These are phyloP conservation scores for Rhagologus leucostigma DNA, from an alignment of 2,113 vertebrate genomes.

Conservation along the genomic window DNA sequence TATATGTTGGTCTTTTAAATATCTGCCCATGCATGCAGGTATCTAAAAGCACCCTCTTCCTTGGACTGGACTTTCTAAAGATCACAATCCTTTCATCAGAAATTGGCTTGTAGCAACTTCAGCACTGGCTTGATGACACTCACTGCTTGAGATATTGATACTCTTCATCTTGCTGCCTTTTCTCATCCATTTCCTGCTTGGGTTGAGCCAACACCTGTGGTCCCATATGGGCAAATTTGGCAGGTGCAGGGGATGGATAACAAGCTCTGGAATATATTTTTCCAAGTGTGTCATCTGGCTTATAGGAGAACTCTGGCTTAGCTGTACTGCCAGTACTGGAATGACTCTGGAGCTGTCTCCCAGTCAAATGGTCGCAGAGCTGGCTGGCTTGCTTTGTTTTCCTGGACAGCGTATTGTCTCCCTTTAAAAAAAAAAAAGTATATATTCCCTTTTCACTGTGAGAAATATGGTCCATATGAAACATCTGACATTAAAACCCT, in stretches of 20 bases:
- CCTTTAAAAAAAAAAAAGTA: background rate
- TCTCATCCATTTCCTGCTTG: background rate
- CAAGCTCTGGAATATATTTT: conserved; percentile 50
- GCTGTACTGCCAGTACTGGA: conserved; percentile 63
- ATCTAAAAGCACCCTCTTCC: background rate
- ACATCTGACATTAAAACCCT: background rate
- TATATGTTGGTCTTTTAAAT: background rate
- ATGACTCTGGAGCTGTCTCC: conserved; percentile 1
- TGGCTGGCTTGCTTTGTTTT: conserved; percentile 51
- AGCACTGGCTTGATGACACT: background rate
- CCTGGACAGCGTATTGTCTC: conserved; percentile 8
- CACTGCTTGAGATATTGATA: background rate
- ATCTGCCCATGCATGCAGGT: background rate
- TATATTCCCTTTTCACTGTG: background rate
- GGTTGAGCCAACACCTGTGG: conserved; percentile 19
- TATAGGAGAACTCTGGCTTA: conserved; percentile 52
- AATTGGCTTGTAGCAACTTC: background rate
- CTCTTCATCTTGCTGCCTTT: background rate
- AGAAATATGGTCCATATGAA: conserved; percentile 26
- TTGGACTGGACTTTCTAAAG: background rate
- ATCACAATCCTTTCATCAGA: background rate
- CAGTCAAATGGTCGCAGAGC: conserved; percentile 39
- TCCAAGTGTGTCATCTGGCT: conserved; percentile 66
- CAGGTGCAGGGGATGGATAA: conserved; percentile 4
- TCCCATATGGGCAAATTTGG: conserved; percentile 44